These are phyloP conservation scores for Melanocharis versteri DNA, from an alignment of 2,113 vertebrate species.

Conservation along the genomic window DNA sequence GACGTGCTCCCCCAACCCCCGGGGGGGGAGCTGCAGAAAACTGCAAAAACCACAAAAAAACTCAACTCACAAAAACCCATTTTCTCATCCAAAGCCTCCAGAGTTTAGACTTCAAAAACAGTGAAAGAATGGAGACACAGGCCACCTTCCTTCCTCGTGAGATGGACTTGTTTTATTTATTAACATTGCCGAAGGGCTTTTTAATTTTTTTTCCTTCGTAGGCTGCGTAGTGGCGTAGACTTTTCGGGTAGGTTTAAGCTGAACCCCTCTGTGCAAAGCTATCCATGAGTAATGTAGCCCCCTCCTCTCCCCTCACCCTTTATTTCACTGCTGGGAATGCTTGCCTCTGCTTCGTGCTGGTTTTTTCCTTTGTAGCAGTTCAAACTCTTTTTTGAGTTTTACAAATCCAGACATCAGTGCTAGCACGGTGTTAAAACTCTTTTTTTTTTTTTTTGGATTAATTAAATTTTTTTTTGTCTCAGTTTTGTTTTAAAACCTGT, in stretches of 20 bases:
- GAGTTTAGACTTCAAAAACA: constrained; percentile 30
- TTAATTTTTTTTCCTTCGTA: constrained; percentile 64
- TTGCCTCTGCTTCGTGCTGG: constrained; percentile 76
- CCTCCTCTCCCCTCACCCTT: constrained; percentile 45
- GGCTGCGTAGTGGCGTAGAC: constrained; percentile 55
- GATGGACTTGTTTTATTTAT: constrained; percentile 72
- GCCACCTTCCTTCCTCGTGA: constrained; percentile 80
- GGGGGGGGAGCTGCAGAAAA: not conserved
- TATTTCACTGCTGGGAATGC: constrained; percentile 63
- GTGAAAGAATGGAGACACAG: constrained; percentile 53
- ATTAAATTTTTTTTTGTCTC: constrained; percentile 57
- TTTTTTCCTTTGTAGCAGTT: constrained; percentile 67
- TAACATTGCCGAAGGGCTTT: constrained; percentile 73
- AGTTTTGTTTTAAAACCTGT: constrained; percentile 77
- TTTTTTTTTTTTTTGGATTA: not conserved
- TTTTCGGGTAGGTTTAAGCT: constrained; percentile 61
- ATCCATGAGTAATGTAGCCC: constrained; percentile 43
- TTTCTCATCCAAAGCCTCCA: constrained; percentile 43
- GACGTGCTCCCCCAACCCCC: not conserved
- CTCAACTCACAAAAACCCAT: not conserved
- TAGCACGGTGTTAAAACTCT: constrained; percentile 55
- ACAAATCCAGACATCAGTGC: constrained; percentile 62
- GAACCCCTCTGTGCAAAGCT: constrained; percentile 65
- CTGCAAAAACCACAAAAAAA: not conserved
- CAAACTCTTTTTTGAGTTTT: constrained; percentile 36